Percentiles rank a stretch among this genome's conserved stretches.
Conservation (phyloP, 1,140 invertebrate genomes). For the Cylas formicarius region DNA sequence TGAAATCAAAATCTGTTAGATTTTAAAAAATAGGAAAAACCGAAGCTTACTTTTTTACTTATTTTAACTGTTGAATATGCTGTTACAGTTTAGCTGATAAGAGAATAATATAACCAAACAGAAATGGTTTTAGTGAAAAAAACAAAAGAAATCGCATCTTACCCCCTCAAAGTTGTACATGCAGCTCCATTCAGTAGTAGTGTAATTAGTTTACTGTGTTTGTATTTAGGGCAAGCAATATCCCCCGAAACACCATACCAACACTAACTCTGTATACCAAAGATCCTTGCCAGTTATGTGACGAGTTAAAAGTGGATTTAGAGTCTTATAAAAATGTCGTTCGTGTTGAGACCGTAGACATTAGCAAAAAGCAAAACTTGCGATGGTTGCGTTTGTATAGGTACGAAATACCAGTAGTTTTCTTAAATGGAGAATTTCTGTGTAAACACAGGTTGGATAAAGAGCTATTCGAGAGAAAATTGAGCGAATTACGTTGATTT, state of each 20-base stretch:
- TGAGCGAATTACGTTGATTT: conserved; percentile 38
- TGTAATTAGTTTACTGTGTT: too few species aligned
- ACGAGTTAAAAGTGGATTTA: conserved; percentile 66
- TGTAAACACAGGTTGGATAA: conserved; percentile 74
- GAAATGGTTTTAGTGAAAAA: too few species aligned
- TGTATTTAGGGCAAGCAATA: conserved; percentile 19
- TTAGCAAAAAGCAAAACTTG: conserved; percentile 63
- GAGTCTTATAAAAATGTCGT: conserved; percentile 54
- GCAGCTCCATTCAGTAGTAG: too few species aligned
- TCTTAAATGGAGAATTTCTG: conserved; percentile 73
- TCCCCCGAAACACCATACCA: conserved; percentile 37
- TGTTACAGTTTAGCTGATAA: too few species aligned
- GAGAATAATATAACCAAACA: too few species aligned
- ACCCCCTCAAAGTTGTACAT: too few species aligned
- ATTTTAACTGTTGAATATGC: too few species aligned
- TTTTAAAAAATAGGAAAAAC: too few species aligned
- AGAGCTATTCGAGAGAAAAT: conserved; percentile 45
- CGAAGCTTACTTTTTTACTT: too few species aligned
- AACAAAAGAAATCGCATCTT: too few species aligned
- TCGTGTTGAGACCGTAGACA: conserved; percentile 61
- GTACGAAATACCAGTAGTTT: conserved; percentile 80
- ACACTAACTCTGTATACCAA: conserved; percentile 74
- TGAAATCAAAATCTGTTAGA: too few species aligned
- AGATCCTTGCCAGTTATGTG: conserved; percentile 73
- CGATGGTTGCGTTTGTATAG: conserved; percentile 68